Percentiles rank a stretch among this genome's conserved stretches.
These are phyloP conservation scores for Anas capensis DNA, from an alignment of 2,797 vertebrate genomes.

Conservation along the genomic window DNA sequence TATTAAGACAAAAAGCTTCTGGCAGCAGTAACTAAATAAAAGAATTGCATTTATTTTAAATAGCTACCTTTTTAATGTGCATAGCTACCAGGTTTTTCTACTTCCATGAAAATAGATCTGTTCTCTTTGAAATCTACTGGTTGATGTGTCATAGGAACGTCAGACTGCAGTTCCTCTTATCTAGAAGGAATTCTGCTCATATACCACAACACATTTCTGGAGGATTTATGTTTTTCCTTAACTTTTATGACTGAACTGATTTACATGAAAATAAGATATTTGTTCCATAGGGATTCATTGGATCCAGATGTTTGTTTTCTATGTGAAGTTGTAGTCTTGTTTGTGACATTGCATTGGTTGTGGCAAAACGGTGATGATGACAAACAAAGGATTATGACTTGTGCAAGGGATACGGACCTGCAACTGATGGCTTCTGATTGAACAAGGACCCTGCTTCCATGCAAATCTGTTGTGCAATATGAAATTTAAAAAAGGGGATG, in stretches of 20 bases:
- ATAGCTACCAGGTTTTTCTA: not conserved
- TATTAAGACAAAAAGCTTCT: not conserved
- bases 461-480: not conserved
- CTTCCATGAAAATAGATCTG: not conserved
- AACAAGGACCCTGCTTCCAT: not conserved
- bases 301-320: slow-evolving; percentile 56
- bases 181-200: slow-evolving; percentile 14
- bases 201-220: not conserved
- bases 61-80: not conserved
- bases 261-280: slow-evolving; percentile 34
- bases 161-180: not conserved
- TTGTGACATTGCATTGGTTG: not conserved
- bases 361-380: not conserved
- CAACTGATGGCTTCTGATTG: not conserved
- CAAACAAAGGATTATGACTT: slow-evolving; percentile 29
- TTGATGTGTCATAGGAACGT: not conserved
- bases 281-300: not conserved
- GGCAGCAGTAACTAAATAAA: not conserved
- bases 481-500: not conserved
- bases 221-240: slow-evolving; percentile 11
- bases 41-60: not conserved
- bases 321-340: not conserved
- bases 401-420: not conserved
- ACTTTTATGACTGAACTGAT: slow-evolving; percentile 60
- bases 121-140: not conserved